Evolutionary conservation across 2,888 invertebrate species (phyloP).

Genomic region (Heliconius ismenius): DNA sequence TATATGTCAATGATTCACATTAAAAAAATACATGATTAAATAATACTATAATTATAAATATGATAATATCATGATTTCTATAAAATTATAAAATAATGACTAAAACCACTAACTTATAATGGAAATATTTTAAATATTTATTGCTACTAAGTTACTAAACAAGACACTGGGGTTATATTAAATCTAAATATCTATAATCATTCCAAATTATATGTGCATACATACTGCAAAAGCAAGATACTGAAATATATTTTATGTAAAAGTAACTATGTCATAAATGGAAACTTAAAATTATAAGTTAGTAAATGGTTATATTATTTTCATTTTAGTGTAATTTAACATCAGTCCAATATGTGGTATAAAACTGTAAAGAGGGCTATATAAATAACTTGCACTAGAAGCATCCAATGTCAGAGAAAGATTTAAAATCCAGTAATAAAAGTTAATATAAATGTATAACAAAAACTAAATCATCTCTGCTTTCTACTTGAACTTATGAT

Average conservation of each 20-base stretch:
- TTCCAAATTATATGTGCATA: neutral
- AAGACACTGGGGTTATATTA: slow-evolving; percentile 26
- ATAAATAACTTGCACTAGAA: slow-evolving; percentile 7
- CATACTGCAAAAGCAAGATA: slow-evolving; percentile 4
- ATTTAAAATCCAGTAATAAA: neutral
- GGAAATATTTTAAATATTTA: slow-evolving; percentile 25
- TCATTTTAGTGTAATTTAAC: neutral
- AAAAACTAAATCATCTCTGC: neutral
- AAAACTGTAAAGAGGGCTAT: slow-evolving; percentile 5
- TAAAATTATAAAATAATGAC: slow-evolving; percentile 39
- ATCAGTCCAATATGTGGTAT: slow-evolving; percentile 10
- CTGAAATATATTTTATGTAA: slow-evolving; percentile 1
- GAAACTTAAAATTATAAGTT: neutral
- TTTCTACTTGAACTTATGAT: neutral
- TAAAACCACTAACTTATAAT: slow-evolving; percentile 24
- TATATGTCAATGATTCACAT: slow-evolving; percentile 21
- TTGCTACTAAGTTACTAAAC: slow-evolving; percentile 23
- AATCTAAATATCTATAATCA: slow-evolving; percentile 5
- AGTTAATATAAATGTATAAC: neutral
- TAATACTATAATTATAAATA: slow-evolving; percentile 24
- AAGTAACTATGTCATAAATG: slow-evolving; percentile 6
- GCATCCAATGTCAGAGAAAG: neutral
- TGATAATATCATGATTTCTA: slow-evolving; percentile 30
- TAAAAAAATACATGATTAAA: slow-evolving; percentile 27
- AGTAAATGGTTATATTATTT: slow-evolving; percentile 7